A percentile compares a stretch with the other conserved stretches of the same genome.
Evolutionary conservation across 2,797 vertebrate species (phyloP).

Genomic region (Malurus leucopterus): DNA sequence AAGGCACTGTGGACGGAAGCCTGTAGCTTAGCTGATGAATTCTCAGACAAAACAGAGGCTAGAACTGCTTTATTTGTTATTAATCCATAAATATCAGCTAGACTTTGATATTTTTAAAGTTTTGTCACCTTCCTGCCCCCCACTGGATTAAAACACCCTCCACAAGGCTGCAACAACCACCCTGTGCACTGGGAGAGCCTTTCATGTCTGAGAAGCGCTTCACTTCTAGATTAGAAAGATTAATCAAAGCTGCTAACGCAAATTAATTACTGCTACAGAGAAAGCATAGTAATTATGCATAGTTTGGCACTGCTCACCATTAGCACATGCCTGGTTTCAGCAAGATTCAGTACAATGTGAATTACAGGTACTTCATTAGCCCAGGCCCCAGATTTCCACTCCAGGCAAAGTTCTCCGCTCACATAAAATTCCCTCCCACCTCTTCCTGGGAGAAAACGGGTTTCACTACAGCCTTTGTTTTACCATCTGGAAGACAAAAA

Average conservation of each 20-base stretch:
- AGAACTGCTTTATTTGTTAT: background rate
- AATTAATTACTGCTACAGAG: slow-evolving; percentile 61
- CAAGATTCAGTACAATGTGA: slow-evolving; percentile 47
- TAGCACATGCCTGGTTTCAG: slow-evolving; percentile 58
- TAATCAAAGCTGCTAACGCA: slow-evolving; percentile 57
- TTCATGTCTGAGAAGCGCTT: slow-evolving; percentile 55
- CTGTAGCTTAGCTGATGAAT: background rate
- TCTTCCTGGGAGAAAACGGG: slow-evolving; percentile 49
- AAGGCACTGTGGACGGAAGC: background rate
- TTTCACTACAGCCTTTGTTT: slow-evolving; percentile 60
- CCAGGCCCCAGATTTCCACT: slow-evolving; percentile 24
- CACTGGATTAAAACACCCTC: background rate
- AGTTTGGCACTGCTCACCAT: slow-evolving; percentile 50
- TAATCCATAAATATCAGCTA: background rate
- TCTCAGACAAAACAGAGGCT: background rate
- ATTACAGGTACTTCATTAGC: slow-evolving; percentile 56
- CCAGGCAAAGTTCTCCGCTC: slow-evolving; percentile 45
- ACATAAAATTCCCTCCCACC: slow-evolving; percentile 56
- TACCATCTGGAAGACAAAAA: slow-evolving; percentile 39
- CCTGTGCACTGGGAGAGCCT: background rate
- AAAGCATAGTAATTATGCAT: slow-evolving; percentile 56
- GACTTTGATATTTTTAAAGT: background rate
- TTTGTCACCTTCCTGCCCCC: background rate
- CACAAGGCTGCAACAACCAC: background rate
- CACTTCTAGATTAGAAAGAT: slow-evolving; percentile 55